These are phyloP conservation scores for Odontocerum albicorne DNA, from an alignment of 2,888 invertebrate species.

Conservation along the genomic window DNA sequence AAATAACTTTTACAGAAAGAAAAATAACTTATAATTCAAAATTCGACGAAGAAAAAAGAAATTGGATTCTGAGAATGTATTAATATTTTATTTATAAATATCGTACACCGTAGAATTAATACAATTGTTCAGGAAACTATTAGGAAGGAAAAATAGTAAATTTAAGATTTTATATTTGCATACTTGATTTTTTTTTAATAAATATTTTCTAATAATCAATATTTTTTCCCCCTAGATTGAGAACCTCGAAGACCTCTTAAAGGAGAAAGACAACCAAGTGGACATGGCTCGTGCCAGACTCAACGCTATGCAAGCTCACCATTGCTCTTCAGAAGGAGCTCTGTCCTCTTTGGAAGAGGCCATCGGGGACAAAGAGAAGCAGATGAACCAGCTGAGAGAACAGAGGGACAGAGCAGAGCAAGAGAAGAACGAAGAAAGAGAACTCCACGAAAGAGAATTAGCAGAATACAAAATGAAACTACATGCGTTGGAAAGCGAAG, in stretches of 20 bases:
- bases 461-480: slow-evolving; percentile 95
- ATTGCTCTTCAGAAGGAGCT: slow-evolving; percentile 91
- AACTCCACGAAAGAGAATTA: slow-evolving; percentile 88
- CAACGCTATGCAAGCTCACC: slow-evolving; percentile 93
- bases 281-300: slow-evolving; percentile 90
- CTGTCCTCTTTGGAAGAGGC: slow-evolving; percentile 92
- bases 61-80: no score
- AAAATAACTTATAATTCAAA: no score
- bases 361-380: slow-evolving; percentile 95
- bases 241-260: slow-evolving; percentile 93
- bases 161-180: no score
- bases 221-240: slow-evolving; percentile 72
- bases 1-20: no score
- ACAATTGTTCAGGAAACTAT: no score
- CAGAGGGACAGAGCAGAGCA: slow-evolving; percentile 94
- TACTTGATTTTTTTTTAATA: slow-evolving; percentile 8
- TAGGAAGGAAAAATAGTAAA: no score
- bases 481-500: slow-evolving; percentile 88
- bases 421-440: slow-evolving; percentile 94
- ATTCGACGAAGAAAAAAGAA: no score
- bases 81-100: no score
- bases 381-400: slow-evolving; percentile 91
- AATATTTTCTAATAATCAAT: no score
- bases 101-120: slow-evolving; percentile 26
- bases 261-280: slow-evolving; percentile 98